These are phyloP conservation scores for Oncorhynchus clarkii DNA, from an alignment of 2,113 vertebrate genomes.

Conservation along the genomic window DNA sequence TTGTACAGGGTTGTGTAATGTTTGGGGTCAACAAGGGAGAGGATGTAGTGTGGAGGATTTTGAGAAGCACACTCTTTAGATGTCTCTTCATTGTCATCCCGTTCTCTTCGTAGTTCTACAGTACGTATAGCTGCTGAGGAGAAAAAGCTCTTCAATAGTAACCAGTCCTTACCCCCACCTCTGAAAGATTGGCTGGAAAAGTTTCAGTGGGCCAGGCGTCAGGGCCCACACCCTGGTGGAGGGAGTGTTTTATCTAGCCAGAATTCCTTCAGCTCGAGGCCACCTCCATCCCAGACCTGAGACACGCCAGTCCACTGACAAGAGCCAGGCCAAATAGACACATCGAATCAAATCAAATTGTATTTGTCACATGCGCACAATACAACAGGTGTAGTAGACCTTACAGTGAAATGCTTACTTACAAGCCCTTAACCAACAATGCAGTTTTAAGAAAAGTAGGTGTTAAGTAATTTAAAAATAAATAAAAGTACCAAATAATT, in stretches of 20 bases:
- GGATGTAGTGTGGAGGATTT: no score
- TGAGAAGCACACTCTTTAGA: no score
- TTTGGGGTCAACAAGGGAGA: no score
- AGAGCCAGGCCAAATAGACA: conserved; percentile 31
- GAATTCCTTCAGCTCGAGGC: conserved; percentile 58
- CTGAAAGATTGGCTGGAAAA: conserved; percentile 17
- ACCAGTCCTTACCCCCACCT: neutral
- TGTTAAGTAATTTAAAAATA: no score
- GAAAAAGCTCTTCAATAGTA: conserved; percentile 18
- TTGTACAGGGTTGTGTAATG: no score
- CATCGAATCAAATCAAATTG: neutral
- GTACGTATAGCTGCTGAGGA: conserved; percentile 25
- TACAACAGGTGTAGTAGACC: no score
- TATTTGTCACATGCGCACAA: no score
- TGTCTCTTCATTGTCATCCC: neutral
- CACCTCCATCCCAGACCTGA: conserved; percentile 36
- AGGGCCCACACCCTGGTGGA: neutral
- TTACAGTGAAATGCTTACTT: no score
- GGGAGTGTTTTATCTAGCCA: conserved; percentile 58
- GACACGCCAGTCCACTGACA: conserved; percentile 54
- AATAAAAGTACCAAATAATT: no score
- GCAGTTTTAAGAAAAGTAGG: no score
- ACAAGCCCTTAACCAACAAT: no score
- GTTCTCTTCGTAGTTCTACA: neutral
- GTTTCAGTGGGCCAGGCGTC: conserved; percentile 6